phyloP scores from a whole-genome alignment of 2,888 invertebrate species.

The Tetragonula carbonaria region DNA sequence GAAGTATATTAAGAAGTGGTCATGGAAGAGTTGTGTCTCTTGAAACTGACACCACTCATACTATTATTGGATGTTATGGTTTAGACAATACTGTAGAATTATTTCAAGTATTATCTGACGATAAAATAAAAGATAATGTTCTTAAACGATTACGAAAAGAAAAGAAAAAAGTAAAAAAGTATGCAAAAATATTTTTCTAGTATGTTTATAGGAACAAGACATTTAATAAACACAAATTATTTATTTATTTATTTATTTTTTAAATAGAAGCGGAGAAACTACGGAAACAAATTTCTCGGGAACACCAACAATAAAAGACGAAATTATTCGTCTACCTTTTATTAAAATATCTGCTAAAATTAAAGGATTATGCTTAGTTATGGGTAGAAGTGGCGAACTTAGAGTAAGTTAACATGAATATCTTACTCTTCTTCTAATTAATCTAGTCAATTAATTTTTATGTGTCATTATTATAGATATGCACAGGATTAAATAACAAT shows the following conservation, averaged over 20 bases:
- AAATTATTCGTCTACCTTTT: constrained; percentile 88
- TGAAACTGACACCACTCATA: constrained; percentile 89
- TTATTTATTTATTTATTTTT: background rate
- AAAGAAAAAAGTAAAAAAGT: constrained; percentile 85
- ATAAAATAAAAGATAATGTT: constrained; percentile 89
- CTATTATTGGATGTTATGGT: constrained; percentile 92
- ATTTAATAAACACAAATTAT: background rate
- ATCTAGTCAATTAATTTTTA: constrained; percentile 2
- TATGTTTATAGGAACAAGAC: constrained; percentile 6
- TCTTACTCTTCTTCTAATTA: constrained; percentile 17
- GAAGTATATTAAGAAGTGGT: constrained; percentile 91
- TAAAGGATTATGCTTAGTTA: constrained; percentile 89
- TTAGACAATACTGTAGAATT: constrained; percentile 92
- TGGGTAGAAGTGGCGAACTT: constrained; percentile 90
- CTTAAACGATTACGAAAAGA: constrained; percentile 92
- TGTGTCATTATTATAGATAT: constrained; percentile 82
- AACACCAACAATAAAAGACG: constrained; percentile 87
- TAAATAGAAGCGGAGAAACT: constrained; percentile 72
- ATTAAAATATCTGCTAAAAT: constrained; percentile 88
- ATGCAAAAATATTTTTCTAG: constrained; percentile 32
- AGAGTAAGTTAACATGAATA: constrained; percentile 82
- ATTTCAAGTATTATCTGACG: constrained; percentile 91
- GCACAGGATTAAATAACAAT: constrained; percentile 90
- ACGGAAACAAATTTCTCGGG: constrained; percentile 74
- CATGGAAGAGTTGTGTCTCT: constrained; percentile 92